Percentiles rank a stretch among this genome's conserved stretches.
These are phyloP conservation scores for Cephus nigrinus DNA, from an alignment of 2,888 invertebrate genomes.

Conservation along the genomic window DNA sequence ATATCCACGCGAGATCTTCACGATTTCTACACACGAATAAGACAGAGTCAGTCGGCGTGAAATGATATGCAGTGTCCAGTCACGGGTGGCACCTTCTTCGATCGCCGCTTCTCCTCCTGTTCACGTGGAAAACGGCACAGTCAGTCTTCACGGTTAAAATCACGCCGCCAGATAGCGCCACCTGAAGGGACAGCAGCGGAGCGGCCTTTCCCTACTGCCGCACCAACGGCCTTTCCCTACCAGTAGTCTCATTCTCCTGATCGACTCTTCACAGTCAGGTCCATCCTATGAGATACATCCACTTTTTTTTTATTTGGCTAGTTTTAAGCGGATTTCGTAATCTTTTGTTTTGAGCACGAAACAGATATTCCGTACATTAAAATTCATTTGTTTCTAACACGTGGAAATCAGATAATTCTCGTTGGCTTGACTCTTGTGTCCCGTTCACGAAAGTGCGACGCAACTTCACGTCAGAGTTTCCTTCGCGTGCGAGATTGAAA, in stretches of 20 bases:
- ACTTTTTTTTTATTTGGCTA: neutral
- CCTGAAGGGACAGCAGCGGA: conserved; percentile 38
- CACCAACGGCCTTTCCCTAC: neutral
- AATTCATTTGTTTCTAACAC: neutral
- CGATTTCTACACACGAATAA: conserved; percentile 67
- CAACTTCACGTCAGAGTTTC: conserved; percentile 17
- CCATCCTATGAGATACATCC: neutral
- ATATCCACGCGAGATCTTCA: conserved; percentile 66
- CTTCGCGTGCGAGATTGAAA: conserved; percentile 53
- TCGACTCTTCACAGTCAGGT: neutral
- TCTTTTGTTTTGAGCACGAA: neutral
- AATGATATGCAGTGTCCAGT: conserved; percentile 67
- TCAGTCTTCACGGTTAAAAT: conserved; percentile 2
- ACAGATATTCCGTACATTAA: neutral
- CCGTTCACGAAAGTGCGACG: neutral
- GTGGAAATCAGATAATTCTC: neutral
- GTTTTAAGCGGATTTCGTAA: neutral
- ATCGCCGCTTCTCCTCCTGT: conserved; percentile 40
- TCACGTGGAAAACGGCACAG: conserved; percentile 31
- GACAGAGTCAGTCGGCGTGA: conserved; percentile 61
- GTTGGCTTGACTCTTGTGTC: neutral
- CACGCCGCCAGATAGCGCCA: conserved; percentile 53
- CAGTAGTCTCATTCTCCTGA: conserved; percentile 7
- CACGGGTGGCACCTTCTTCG: conserved; percentile 62
- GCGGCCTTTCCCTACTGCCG: neutral